phyloP scores from a whole-genome alignment of 1,140 invertebrate species.

The Euura saliciscinereae region DNA sequence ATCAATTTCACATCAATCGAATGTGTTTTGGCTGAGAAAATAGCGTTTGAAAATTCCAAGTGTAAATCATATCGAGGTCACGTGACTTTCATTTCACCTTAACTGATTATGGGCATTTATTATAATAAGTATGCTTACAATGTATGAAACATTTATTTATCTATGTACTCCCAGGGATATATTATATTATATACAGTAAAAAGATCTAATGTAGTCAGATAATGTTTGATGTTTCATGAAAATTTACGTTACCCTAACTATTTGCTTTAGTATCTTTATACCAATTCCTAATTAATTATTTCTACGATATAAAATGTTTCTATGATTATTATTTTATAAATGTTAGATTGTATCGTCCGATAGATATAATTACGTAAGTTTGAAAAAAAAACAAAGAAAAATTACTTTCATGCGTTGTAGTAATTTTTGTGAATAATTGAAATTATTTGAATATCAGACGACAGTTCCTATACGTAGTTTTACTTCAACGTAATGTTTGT shows the following conservation, averaged over 20 bases:
- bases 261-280: background rate
- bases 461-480: too few species aligned
- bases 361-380: too few species aligned
- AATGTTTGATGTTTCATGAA: background rate
- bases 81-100: too few species aligned
- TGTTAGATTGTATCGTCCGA: background rate
- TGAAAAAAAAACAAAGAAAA: too few species aligned
- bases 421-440: too few species aligned
- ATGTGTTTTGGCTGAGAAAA: too few species aligned
- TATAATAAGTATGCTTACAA: background rate
- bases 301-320: background rate
- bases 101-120: background rate
- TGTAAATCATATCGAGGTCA: too few species aligned
- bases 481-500: too few species aligned
- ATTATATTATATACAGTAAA: background rate
- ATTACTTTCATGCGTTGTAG: too few species aligned
- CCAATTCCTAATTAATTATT: background rate
- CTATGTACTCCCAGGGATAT: background rate
- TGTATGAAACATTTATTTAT: background rate
- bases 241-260: background rate
- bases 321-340: background rate
- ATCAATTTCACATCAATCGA: too few species aligned
- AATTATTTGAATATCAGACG: too few species aligned
- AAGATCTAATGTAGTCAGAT: background rate
- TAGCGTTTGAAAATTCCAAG: too few species aligned